phyloP scores from a whole-genome alignment of 1,140 invertebrate genomes.

The Bombus terrestris region DNA sequence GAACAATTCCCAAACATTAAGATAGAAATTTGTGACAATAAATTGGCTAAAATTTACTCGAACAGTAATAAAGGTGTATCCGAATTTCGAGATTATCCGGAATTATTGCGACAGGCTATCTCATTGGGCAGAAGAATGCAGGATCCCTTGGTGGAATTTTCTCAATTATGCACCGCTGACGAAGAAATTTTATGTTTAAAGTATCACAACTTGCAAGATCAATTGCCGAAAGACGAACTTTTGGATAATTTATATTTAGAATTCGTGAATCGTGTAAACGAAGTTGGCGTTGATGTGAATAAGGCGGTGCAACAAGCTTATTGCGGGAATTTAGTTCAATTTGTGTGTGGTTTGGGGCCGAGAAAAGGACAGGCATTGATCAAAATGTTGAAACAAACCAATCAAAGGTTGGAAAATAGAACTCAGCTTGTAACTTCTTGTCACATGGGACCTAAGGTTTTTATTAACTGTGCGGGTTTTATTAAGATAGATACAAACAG shows the following conservation, averaged over 20 bases:
- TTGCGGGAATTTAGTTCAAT: constrained; percentile 96
- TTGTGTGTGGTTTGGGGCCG: constrained; percentile 98
- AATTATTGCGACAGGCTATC: constrained; percentile 93
- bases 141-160: constrained; percentile 98
- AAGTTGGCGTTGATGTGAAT: constrained; percentile 99
- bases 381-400: constrained; percentile 96
- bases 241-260: constrained; percentile 93
- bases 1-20: constrained; percentile 94
- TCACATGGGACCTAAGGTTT: constrained; percentile 99
- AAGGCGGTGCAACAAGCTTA: constrained; percentile 93
- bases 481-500: constrained; percentile 99
- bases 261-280: constrained; percentile 97
- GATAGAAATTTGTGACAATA: constrained; percentile 96
- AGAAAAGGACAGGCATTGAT: constrained; percentile 96
- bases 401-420: constrained; percentile 96
- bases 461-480: constrained; percentile 99
- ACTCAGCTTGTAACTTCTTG: constrained; percentile 97
- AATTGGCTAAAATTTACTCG: constrained; percentile 94
- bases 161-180: constrained; percentile 96
- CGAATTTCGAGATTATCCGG: constrained; percentile 96
- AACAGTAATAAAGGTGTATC: constrained; percentile 93
- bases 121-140: constrained; percentile 95
- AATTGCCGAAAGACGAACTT: constrained; percentile 92
- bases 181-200: constrained; percentile 97
- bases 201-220: constrained; percentile 90